A percentile compares a stretch with the other conserved stretches of the same genome.
Conservation (phyloP, 2,888 invertebrate genomes). For the Eilema sororculum region DNA sequence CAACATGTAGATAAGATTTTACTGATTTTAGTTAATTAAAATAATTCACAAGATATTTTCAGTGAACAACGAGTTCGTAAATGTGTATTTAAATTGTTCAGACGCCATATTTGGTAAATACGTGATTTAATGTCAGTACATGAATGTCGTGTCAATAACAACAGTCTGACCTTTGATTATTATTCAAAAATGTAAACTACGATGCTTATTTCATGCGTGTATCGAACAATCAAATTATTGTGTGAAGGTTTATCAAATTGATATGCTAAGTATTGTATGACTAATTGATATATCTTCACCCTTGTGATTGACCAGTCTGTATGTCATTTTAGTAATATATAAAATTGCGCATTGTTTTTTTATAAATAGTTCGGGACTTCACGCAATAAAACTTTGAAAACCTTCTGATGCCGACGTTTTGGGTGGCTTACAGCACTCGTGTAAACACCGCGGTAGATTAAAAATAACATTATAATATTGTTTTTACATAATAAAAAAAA, state of each 20-base stretch:
- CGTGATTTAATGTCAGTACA: constrained; percentile 46
- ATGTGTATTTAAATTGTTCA: constrained; percentile 16
- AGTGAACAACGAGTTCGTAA: not conserved
- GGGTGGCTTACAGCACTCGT: too few relatives aligned
- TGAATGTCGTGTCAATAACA: constrained; percentile 46
- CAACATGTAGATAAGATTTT: not conserved
- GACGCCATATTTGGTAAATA: constrained; percentile 43
- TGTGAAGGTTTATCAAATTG: not conserved
- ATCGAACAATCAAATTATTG: constrained; percentile 1
- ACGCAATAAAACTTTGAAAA: too few relatives aligned
- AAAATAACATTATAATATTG: too few relatives aligned
- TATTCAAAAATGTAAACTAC: constrained; percentile 27
- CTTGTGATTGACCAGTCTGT: too few relatives aligned
- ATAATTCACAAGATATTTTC: not conserved
- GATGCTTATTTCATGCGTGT: constrained; percentile 24
- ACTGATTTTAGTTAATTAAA: not conserved
- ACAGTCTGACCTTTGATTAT: constrained; percentile 46
- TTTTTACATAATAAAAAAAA: too few relatives aligned
- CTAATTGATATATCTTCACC: not conserved
- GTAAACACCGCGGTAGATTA: too few relatives aligned
- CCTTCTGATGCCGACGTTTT: too few relatives aligned
- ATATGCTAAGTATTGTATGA: not conserved
- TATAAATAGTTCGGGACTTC: too few relatives aligned
- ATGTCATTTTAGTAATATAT: too few relatives aligned
- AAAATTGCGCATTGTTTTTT: too few relatives aligned